Conservation (phyloP, 2,113 vertebrate species). For the Natator depressus region DNA sequence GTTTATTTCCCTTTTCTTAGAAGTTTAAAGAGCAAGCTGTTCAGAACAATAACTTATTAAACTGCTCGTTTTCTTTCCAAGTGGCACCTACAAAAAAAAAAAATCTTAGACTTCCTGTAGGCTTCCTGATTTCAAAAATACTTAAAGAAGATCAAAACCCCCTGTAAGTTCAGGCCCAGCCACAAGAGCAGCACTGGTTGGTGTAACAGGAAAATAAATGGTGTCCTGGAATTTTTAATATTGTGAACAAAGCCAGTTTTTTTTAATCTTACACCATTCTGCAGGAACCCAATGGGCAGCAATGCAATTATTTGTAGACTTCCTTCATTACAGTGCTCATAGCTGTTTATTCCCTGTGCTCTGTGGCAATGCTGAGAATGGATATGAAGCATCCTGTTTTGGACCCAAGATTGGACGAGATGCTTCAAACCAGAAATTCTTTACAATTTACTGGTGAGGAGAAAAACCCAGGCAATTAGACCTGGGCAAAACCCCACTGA, state of each 20-base stretch:
- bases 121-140: conserved; percentile 42
- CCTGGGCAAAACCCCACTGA: accelerated
- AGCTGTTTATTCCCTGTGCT: neutral
- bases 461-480: neutral
- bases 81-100: neutral
- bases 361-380: neutral
- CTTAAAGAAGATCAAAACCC: neutral
- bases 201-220: neutral
- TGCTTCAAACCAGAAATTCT: neutral
- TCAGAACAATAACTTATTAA: conserved; percentile 8
- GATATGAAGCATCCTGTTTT: neutral
- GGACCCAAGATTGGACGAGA: neutral
- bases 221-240: neutral
- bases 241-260: neutral
- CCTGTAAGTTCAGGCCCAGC: neutral
- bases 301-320: neutral
- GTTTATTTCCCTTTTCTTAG: conserved; percentile 1
- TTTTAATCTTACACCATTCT: neutral
- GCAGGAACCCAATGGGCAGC: neutral
- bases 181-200: neutral
- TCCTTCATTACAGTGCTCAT: no score
- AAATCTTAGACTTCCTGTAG: conserved; percentile 7
- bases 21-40: neutral
- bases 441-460: neutral
- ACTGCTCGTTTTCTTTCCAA: neutral